phyloP scores from a whole-genome alignment of 2,888 invertebrate genomes.

The Timandra comae region DNA sequence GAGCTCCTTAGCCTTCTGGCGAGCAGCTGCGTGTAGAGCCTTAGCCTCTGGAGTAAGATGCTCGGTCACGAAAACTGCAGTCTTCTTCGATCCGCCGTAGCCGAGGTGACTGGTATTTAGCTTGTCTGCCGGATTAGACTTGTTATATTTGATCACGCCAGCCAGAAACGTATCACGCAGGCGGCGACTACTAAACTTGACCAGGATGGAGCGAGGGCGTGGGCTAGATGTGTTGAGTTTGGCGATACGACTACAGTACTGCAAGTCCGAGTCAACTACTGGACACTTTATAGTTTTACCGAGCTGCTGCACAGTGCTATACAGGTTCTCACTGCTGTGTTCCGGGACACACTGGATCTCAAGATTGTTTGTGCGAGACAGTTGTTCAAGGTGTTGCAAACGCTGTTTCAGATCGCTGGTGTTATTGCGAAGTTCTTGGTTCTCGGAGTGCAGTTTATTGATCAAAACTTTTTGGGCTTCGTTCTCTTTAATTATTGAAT shows the following conservation, averaged over 20 bases:
- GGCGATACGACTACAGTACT: slow-evolving; percentile 16
- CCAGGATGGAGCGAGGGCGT: slow-evolving; percentile 16
- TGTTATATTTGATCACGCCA: slow-evolving; percentile 1
- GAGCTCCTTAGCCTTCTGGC: slow-evolving; percentile 1
- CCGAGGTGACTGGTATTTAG: slow-evolving; percentile 2
- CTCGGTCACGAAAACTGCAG: neutral
- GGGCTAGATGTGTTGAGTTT: slow-evolving; percentile 8
- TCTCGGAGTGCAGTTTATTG: slow-evolving; percentile 4
- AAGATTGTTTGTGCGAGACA: slow-evolving; percentile 15
- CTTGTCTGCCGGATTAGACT: slow-evolving; percentile 1
- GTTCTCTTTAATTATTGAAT: slow-evolving; percentile 1
- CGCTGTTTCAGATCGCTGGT: slow-evolving; percentile 4
- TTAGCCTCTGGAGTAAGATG: slow-evolving; percentile 1
- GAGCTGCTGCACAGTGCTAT: slow-evolving; percentile 14
- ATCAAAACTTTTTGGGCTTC: slow-evolving; percentile 1
- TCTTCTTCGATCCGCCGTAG: neutral
- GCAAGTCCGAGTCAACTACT: slow-evolving; percentile 12
- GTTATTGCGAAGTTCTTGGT: slow-evolving; percentile 5
- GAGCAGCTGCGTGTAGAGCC: slow-evolving; percentile 1
- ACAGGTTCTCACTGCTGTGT: slow-evolving; percentile 18
- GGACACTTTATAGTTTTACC: slow-evolving; percentile 11
- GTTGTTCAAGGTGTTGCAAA: slow-evolving; percentile 15
- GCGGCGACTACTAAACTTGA: slow-evolving; percentile 13
- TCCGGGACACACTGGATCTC: slow-evolving; percentile 23
- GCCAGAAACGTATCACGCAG: slow-evolving; percentile 1